Percentiles rank a stretch among this genome's conserved stretches.
These are phyloP conservation scores for Sphenodon punctatus DNA, from an alignment of 2,797 vertebrate species.

Conservation along the genomic window DNA sequence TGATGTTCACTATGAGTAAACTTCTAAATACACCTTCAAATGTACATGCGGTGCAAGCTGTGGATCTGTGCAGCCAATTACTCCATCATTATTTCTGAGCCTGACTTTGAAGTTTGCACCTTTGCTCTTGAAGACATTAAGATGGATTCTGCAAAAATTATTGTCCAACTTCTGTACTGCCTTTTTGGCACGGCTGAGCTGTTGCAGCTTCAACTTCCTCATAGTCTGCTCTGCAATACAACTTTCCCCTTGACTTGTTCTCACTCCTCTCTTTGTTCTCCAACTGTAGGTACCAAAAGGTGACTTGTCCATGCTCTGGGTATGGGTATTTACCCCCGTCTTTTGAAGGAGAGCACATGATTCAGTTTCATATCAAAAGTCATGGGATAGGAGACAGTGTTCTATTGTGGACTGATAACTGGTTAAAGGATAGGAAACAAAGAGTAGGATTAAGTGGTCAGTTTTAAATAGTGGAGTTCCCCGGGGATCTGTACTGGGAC, in stretches of 20 bases:
- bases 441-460: too few relatives aligned
- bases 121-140: background rate
- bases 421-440: too few relatives aligned
- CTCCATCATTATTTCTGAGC: background rate
- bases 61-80: background rate
- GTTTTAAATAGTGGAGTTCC: too few relatives aligned
- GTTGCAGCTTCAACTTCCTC: background rate
- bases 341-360: too few relatives aligned
- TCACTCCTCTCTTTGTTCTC: background rate
- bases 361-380: too few relatives aligned
- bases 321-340: too few relatives aligned
- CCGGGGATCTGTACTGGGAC: too few relatives aligned
- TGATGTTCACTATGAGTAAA: background rate
- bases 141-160: background rate
- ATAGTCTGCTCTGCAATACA: background rate
- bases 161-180: background rate
- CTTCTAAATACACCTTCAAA: background rate
- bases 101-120: background rate
- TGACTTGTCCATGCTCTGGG: too few relatives aligned
- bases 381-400: too few relatives aligned
- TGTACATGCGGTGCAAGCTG: background rate
- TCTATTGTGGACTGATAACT: too few relatives aligned
- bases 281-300: background rate
- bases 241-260: background rate
- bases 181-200: rapidly evolving